phyloP scores from a whole-genome alignment of 1,140 invertebrate species.

The Cepaea nemoralis region DNA sequence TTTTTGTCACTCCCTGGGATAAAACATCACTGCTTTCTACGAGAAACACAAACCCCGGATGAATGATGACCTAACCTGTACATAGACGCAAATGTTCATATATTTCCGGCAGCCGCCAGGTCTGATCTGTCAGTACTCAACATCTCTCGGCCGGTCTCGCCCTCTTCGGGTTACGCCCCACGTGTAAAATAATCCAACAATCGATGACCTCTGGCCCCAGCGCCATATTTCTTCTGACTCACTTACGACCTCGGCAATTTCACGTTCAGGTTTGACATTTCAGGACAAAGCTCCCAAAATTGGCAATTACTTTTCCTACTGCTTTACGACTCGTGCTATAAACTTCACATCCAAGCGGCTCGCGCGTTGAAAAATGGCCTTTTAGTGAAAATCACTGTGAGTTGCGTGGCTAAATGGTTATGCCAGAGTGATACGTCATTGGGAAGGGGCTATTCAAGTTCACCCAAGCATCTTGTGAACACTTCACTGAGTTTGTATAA shows the following conservation, averaged over 20 bases:
- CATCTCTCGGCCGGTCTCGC: neutral
- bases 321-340: constrained; percentile 21
- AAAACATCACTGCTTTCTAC: too few species aligned
- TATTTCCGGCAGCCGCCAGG: constrained; percentile 31
- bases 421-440: constrained; percentile 21
- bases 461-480: neutral
- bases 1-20: too few species aligned
- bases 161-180: constrained; percentile 16
- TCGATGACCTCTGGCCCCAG: constrained; percentile 29
- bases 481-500: neutral
- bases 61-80: neutral
- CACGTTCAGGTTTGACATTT: constrained; percentile 36
- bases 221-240: constrained; percentile 41
- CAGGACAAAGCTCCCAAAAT: constrained; percentile 35
- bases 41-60: too few species aligned
- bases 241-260: constrained; percentile 31
- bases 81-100: constrained; percentile 4
- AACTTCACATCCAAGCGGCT: constrained; percentile 31
- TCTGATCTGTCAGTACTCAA: constrained; percentile 26
- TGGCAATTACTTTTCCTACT: constrained; percentile 36
- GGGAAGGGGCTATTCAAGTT: neutral
- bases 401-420: constrained; percentile 35
- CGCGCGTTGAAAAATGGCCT: constrained; percentile 33
- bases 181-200: constrained; percentile 39
- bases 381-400: constrained; percentile 29